These are phyloP conservation scores for Andricus curvator DNA, from an alignment of 2,888 invertebrate genomes.

Conservation along the genomic window DNA sequence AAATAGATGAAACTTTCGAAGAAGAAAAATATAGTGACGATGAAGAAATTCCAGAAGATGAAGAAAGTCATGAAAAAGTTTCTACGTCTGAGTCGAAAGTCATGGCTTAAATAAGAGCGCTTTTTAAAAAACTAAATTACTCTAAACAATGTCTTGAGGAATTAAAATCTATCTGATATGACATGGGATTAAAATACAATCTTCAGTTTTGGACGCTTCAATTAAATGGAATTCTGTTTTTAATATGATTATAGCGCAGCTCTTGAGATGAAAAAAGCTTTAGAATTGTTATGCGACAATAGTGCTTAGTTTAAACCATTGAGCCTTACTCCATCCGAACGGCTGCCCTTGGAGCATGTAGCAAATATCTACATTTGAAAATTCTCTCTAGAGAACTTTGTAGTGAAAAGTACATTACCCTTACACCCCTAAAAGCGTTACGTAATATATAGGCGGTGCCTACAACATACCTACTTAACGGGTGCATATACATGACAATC, in stretches of 20 bases:
- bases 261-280: conserved; percentile 45
- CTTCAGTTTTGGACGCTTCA: conserved; percentile 45
- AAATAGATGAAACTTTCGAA: no score
- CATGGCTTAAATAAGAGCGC: conserved; percentile 47
- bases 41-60: background rate
- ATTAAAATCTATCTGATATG: conserved; percentile 50
- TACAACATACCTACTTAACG: no score
- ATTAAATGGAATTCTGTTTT: conserved; percentile 51
- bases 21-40: conserved; percentile 9
- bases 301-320: no score
- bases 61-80: conserved; percentile 15
- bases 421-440: background rate
- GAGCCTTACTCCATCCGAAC: no score
- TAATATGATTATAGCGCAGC: conserved; percentile 48
- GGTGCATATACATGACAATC: no score
- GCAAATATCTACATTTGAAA: no score
- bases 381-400: no score
- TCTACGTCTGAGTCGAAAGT: conserved; percentile 26
- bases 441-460: no score
- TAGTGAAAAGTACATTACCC: no score
- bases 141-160: conserved; percentile 47
- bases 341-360: no score
- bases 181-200: conserved; percentile 39
- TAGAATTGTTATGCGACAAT: conserved; percentile 46
- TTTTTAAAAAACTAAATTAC: conserved; percentile 51